These are phyloP conservation scores for Dryobota labecula DNA, from an alignment of 2,888 invertebrate species.

Conservation along the genomic window DNA sequence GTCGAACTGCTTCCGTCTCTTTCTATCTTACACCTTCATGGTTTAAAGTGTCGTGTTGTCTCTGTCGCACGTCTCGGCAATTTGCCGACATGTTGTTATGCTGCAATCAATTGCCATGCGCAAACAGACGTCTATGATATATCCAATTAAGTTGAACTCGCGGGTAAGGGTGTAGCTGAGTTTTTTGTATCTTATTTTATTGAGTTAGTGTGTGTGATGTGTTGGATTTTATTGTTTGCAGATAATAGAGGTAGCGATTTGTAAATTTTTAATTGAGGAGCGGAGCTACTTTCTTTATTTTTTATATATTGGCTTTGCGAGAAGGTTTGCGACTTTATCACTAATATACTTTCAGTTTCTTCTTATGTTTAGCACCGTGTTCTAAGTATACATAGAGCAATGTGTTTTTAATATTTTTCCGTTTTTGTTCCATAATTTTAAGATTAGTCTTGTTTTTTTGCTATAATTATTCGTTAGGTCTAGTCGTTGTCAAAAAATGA, in stretches of 20 bases:
- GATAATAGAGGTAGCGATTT: conserved; percentile 29
- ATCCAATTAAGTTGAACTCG: conserved; percentile 87
- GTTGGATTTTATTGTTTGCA: conserved; percentile 35
- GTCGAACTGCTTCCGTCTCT: conserved; percentile 54
- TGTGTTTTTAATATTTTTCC: background rate
- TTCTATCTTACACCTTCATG: conserved; percentile 63
- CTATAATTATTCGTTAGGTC: too few species aligned
- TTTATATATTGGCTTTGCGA: background rate
- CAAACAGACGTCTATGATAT: conserved; percentile 91
- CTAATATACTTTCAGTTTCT: background rate
- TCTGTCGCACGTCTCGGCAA: conserved; percentile 81
- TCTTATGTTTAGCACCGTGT: background rate
- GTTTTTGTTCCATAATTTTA: too few species aligned
- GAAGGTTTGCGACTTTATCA: background rate
- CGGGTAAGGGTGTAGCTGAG: conserved; percentile 74
- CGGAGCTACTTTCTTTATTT: background rate
- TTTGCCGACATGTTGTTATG: conserved; percentile 90
- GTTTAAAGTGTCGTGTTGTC: conserved; percentile 64
- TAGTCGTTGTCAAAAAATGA: background rate
- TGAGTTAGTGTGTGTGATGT: conserved; percentile 41
- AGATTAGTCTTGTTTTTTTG: background rate
- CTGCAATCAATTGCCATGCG: conserved; percentile 91
- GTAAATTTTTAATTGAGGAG: conserved; percentile 29
- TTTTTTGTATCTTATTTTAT: conserved; percentile 59
- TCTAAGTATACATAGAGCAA: background rate